phyloP scores from a whole-genome alignment of 2,113 vertebrate species.

The Synchiropus splendidus region DNA sequence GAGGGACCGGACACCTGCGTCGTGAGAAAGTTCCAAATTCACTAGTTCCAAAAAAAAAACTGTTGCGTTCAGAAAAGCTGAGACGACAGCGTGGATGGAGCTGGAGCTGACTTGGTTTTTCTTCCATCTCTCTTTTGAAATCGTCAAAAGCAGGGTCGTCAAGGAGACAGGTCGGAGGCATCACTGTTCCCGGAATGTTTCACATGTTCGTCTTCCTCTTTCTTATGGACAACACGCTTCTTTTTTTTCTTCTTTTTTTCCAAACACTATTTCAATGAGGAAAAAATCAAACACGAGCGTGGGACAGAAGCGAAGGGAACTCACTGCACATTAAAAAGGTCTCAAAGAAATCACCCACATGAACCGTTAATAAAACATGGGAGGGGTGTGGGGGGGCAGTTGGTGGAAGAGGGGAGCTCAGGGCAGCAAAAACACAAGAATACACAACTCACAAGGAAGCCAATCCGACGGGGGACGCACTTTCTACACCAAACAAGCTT shows the following conservation, averaged over 20 bases:
- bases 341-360: constrained; percentile 61
- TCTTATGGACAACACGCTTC: constrained; percentile 66
- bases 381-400: constrained; percentile 34
- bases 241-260: constrained; percentile 39
- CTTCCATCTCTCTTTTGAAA: background rate
- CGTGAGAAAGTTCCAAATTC: constrained; percentile 64
- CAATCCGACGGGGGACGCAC: constrained; percentile 61
- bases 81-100: constrained; percentile 57
- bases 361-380: constrained; percentile 63
- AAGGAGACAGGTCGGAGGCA: constrained; percentile 53
- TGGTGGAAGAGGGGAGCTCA: constrained; percentile 20
- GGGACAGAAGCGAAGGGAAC: constrained; percentile 55
- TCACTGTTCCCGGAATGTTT: constrained; percentile 68
- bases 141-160: constrained; percentile 54
- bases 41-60: constrained; percentile 59
- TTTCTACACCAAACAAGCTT: constrained; percentile 70
- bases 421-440: constrained; percentile 44
- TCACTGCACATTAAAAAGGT: constrained; percentile 69
- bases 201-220: constrained; percentile 70
- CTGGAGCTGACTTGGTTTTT: constrained; percentile 51
- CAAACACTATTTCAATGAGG: constrained; percentile 59
- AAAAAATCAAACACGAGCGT: constrained; percentile 36
- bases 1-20: constrained; percentile 71
- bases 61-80: constrained; percentile 63
- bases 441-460: constrained; percentile 63